Base-by-base conservation (phyloP, 1,140 invertebrate species). In the Neoseiulus cucumeris region DNA sequence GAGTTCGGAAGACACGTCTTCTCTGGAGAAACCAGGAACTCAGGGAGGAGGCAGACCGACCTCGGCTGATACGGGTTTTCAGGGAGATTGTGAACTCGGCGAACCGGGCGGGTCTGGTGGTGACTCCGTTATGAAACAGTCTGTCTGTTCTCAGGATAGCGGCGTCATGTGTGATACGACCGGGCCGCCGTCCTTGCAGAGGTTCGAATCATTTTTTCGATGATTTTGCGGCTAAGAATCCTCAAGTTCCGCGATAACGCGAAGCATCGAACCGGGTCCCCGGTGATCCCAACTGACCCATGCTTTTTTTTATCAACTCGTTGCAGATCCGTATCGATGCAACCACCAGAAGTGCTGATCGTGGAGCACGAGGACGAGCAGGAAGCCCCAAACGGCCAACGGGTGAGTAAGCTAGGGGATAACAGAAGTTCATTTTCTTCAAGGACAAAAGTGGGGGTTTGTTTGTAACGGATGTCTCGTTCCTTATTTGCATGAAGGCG, bases 141-240 rank as follows among this genome's bases (percentile, higher is more conserved):
- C 51, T 14, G 51, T 59, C 17, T 59, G 51, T 25, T 59, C 51
- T 20, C 51, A 59, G 51, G 51, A 59, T 25, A 59, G 51, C 51
- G 51, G 51, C 25, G 51, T 59, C 22, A 25, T 59, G 51, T 59
- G 51, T 59, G 51, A 59, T 59, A 59, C 51, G 25, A 25, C 51
- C 14, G 51, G 51, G 22, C 51, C 51, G 25, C 33, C 51, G 14
- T 59, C 51, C 25, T 33, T 59, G 33, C 51, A 59, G 22, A 59
- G 51, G 51, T 59, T 20, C 18, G 18, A 47, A 47, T 5, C 45
- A 6, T 47, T 47, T 14, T 14, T 5, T 22, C 45, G n/a, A 44
- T 44, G n/a, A 12, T 44, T 12, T 44, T 44, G 42, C 42, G 42
- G n/a, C n/a, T n/a, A n/a, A n/a, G n/a, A n/a, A n/a, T n/a, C n/a